Evolutionary conservation across 2,113 vertebrate genomes (phyloP), one percentile per base, ranked within the genome.

Genomic region (Chloroceryle aenea): DNA sequence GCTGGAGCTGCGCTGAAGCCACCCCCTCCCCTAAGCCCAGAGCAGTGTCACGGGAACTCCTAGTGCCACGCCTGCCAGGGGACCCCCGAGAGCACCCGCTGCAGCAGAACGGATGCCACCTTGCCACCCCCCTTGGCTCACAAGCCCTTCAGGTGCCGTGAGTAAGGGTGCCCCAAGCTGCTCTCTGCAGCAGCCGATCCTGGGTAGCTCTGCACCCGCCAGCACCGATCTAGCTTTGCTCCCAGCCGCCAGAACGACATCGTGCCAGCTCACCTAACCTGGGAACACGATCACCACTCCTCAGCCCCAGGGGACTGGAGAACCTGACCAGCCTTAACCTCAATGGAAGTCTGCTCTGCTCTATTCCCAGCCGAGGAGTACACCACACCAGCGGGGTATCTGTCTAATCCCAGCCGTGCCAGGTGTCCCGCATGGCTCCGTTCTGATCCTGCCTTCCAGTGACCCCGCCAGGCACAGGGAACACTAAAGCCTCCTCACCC

Each of bases 11-110:
- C 74, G 68, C n/a, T 62, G 55, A 53, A 77, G 27, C 2, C 26
- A 38, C 53, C 66, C 12, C 58, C 4, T 55, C 66, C 14, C 15
- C 19, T 9, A 23, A 89, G 63, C 26, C 30, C 75, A 42, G 32
- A 43, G 27, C 50, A 69, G 22, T 1, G n/a, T 32, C 50, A 14
- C 0, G 2, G 58, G 55, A 19, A 27, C 22, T 43, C 52, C 17
- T 21, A 1, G 3, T n/a, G n/a, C 34, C 25, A 1, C 6, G 8
- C 32, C 75, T 20, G 40, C 84, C 63, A 93, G 43, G n/a, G n/a
- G n/a, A n/a, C n/a, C 53, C 40, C 9, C 3, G 13, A 15, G 2
- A 32, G 7, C 2, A 2, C 34, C 23, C 1, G 0, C 10, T 42
- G 55, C 61, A 82, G 43, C 40, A 43, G 80, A 48, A 9, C 4